phyloP scores from a whole-genome alignment of 2,797 vertebrate species.

The Microctenopoma stevenorrisi region DNA sequence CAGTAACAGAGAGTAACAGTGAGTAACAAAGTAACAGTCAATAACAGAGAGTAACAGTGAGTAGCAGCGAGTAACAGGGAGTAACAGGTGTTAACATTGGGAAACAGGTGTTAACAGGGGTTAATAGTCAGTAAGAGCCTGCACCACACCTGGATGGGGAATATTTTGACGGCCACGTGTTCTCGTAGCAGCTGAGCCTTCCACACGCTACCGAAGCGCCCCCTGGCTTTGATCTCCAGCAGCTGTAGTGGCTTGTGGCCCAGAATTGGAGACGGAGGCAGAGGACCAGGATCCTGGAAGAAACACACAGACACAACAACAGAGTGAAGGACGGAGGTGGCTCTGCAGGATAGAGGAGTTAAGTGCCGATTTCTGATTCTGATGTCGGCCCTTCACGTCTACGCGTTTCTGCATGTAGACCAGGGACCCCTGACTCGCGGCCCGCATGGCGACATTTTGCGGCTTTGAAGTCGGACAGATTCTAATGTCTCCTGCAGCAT shows the following conservation, averaged over 20 bases:
- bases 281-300: slow-evolving; percentile 90
- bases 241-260: slow-evolving; percentile 92
- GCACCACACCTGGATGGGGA: slow-evolving; percentile 88
- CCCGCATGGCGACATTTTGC: too few species aligned
- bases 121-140: too few species aligned
- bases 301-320: not conserved
- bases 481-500: too few species aligned
- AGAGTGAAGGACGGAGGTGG: not conserved
- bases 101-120: too few species aligned
- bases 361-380: too few species aligned
- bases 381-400: too few species aligned
- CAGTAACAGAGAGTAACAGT: not conserved
- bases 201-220: slow-evolving; percentile 95
- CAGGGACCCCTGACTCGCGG: too few species aligned
- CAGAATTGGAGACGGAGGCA: slow-evolving; percentile 90
- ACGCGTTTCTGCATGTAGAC: too few species aligned
- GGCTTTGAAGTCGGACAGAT: too few species aligned
- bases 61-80: too few species aligned
- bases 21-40: not conserved
- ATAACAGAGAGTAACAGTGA: not conserved
- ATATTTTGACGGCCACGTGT: slow-evolving; percentile 94
- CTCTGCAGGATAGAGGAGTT: too few species aligned
- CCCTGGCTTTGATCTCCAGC: slow-evolving; percentile 92
- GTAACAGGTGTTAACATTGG: too few species aligned
- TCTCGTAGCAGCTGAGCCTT: slow-evolving; percentile 93